These are phyloP conservation scores for Scaeva pyrastri DNA, from an alignment of 2,888 invertebrate species.

Conservation along the genomic window DNA sequence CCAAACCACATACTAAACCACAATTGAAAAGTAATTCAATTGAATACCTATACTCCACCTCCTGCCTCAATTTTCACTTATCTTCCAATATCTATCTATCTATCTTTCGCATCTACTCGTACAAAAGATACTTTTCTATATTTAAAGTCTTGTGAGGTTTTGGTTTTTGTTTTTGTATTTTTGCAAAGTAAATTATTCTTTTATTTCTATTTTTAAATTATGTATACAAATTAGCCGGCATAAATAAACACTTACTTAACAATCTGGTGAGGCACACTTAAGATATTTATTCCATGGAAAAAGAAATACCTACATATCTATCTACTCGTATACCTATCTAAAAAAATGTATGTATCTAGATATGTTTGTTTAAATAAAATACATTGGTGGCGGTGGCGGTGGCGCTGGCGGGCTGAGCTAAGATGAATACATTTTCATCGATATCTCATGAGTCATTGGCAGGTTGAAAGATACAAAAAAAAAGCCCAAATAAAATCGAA, in stretches of 20 bases:
- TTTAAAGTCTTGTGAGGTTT: conserved; percentile 5
- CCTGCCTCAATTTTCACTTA: not conserved
- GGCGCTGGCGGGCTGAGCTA: not conserved
- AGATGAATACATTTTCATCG: conserved; percentile 43
- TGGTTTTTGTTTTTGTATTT: not conserved
- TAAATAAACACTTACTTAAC: conserved; percentile 43
- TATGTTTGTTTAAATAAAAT: conserved; percentile 26
- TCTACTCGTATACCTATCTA: not conserved
- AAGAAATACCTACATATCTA: not conserved
- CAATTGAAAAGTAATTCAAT: conserved; percentile 10
- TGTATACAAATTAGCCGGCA: conserved; percentile 46
- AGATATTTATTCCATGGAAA: conserved; percentile 20
- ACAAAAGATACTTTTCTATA: conserved; percentile 13
- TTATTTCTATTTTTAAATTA: conserved; percentile 37
- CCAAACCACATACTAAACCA: conserved; percentile 12
- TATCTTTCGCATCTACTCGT: too few relatives aligned
- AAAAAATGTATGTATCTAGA: not conserved
- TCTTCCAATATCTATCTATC: not conserved
- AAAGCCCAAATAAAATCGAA: conserved; percentile 23
- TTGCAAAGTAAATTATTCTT: conserved; percentile 17
- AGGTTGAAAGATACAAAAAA: conserved; percentile 20
- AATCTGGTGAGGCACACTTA: conserved; percentile 42
- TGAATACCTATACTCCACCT: not conserved
- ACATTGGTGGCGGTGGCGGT: not conserved
- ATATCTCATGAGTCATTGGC: conserved; percentile 34